Evolutionary conservation across 2,797 vertebrate genomes (phyloP).

Genomic region (Tragopan temminckii): DNA sequence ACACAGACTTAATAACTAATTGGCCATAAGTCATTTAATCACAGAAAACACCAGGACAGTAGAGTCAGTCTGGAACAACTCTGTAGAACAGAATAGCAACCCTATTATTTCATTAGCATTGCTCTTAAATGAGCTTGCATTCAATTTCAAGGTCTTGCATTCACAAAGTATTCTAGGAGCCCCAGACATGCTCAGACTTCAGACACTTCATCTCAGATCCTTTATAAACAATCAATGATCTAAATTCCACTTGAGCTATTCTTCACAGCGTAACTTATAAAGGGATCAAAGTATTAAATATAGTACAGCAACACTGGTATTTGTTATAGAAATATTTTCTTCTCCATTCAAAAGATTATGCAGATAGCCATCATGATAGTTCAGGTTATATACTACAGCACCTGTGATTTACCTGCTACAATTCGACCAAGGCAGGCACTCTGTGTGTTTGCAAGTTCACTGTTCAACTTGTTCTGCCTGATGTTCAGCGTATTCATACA

Average conservation of each 20-base stretch:
- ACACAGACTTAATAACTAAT: neutral
- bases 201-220: neutral
- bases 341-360: conserved; percentile 25
- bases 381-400: conserved; percentile 25
- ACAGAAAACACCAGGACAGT: neutral
- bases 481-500: neutral
- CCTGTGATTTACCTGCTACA: conserved; percentile 35
- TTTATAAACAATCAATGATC: conserved; percentile 4
- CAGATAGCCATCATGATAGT: conserved; percentile 40
- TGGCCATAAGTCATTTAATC: conserved; percentile 5
- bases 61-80: neutral
- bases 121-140: neutral
- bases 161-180: neutral
- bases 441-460: neutral
- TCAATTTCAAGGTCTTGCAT: neutral
- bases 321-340: conserved; percentile 34
- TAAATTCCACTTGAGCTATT: conserved; percentile 26
- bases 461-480: conserved; percentile 4
- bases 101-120: neutral
- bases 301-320: neutral
- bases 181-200: neutral
- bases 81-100: neutral
- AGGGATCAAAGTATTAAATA: conserved; percentile 9
- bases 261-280: neutral
- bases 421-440: neutral